Percentiles rank a stretch among this genome's conserved stretches.
phyloP scores from a whole-genome alignment of 2,888 invertebrate genomes.

The Eudasyphora cyanicolor region DNA sequence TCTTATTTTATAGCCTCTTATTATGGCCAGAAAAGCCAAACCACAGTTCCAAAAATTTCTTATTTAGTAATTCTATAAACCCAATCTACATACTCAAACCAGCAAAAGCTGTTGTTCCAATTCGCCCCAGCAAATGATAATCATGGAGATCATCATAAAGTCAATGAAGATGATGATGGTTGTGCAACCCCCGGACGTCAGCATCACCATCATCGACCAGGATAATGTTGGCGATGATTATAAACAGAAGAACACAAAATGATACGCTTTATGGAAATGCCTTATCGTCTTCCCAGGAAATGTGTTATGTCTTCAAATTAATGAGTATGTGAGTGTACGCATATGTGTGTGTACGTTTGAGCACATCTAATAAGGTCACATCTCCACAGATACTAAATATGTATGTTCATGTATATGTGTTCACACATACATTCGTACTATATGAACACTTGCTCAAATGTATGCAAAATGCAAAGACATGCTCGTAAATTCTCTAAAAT shows the following conservation, averaged over 20 bases:
- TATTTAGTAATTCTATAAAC: background rate
- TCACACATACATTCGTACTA: background rate
- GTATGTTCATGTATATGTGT: background rate
- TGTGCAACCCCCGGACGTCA: background rate
- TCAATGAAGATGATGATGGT: background rate
- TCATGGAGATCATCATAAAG: background rate
- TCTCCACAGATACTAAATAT: no score
- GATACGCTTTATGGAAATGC: background rate
- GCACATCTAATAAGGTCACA: background rate
- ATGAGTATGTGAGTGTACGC: background rate
- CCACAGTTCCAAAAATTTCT: background rate
- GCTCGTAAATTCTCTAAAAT: conserved; percentile 7
- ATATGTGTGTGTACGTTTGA: background rate
- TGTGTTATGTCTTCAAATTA: conserved; percentile 2
- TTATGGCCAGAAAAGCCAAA: no score
- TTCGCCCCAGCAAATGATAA: background rate
- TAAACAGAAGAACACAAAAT: background rate
- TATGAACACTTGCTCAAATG: background rate
- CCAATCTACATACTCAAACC: background rate
- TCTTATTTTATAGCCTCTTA: no score
- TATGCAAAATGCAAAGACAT: background rate
- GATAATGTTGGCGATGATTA: background rate
- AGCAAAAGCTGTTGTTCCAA: background rate
- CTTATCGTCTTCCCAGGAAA: background rate
- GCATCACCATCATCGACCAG: background rate